Evolutionary conservation across 23 tunicate species (phyloP).

Genomic region (Halocynthia roretzi): DNA sequence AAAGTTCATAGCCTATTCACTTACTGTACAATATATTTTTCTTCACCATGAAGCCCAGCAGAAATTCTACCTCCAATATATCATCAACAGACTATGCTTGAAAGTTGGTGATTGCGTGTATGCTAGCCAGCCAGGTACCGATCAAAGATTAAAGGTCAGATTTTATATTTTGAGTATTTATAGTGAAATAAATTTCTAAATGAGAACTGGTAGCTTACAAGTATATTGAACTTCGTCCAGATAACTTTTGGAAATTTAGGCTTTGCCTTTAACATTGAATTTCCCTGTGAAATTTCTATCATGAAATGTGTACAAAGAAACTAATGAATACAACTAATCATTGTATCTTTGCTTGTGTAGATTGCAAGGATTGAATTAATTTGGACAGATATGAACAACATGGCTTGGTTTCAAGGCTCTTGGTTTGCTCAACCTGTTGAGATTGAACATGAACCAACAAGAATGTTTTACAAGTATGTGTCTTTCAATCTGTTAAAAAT

Average conservation of each 20-base stretch:
- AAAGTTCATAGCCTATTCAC: no score
- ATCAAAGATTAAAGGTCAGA: constrained; percentile 41
- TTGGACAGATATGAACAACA: constrained; percentile 56
- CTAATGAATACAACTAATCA: not conserved
- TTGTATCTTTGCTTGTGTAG: constrained; percentile 13
- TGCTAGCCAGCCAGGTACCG: constrained; percentile 24
- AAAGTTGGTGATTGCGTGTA: constrained; percentile 89
- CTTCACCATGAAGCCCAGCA: not conserved
- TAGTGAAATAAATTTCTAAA: not conserved
- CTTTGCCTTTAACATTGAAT: no score
- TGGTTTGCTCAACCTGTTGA: constrained; percentile 67
- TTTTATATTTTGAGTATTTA: not conserved
- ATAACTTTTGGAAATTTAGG: no score
- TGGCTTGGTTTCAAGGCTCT: constrained; percentile 78
- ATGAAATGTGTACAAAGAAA: not conserved
- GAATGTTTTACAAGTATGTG: constrained; percentile 80
- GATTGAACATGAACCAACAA: constrained; percentile 72
- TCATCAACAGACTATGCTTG: constrained; percentile 43
- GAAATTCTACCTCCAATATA: constrained; percentile 58
- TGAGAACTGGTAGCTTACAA: not conserved
- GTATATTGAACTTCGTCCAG: not conserved
- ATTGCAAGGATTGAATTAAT: constrained; percentile 71
- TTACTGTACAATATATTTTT: no score
- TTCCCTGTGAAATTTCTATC: no score
- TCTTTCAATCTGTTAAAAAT: not conserved